Conservation (phyloP, 2,113 vertebrate species). For the Pelvicachromis taeniatus region DNA sequence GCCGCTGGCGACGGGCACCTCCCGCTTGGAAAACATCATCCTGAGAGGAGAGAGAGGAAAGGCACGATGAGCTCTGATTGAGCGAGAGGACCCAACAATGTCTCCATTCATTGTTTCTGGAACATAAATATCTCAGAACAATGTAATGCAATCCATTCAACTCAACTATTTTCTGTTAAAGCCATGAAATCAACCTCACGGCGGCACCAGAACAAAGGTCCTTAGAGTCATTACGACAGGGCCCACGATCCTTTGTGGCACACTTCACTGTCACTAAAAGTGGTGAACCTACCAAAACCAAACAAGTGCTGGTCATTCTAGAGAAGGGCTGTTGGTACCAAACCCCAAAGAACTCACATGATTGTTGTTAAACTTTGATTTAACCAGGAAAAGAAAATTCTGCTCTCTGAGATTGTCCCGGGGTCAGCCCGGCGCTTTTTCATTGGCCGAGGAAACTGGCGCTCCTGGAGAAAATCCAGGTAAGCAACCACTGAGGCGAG, state of each 20-base stretch:
- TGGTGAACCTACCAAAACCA: accelerated
- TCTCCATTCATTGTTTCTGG: background rate
- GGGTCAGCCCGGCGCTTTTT: background rate
- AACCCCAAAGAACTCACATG: background rate
- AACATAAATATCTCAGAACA: background rate
- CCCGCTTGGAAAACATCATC: slow-evolving; percentile 86
- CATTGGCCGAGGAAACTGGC: background rate
- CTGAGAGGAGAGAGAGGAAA: slow-evolving; percentile 54
- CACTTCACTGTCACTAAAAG: background rate
- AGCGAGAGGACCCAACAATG: background rate
- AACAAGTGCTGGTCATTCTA: background rate
- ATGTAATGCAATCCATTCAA: background rate
- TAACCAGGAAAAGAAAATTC: background rate
- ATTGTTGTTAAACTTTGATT: background rate
- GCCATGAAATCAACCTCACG: background rate
- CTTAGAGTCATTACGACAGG: background rate
- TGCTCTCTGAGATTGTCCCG: accelerated
- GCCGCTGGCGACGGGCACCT: slow-evolving; percentile 90
- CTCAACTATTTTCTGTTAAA: background rate
- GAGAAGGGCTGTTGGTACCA: background rate
- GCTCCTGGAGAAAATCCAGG: background rate
- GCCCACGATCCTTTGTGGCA: background rate
- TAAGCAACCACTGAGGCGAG: background rate
- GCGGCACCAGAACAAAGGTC: background rate
- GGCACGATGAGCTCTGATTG: background rate